Conservation (phyloP, 2,797 vertebrate genomes). For the Triplophysa yarkandensis region DNA sequence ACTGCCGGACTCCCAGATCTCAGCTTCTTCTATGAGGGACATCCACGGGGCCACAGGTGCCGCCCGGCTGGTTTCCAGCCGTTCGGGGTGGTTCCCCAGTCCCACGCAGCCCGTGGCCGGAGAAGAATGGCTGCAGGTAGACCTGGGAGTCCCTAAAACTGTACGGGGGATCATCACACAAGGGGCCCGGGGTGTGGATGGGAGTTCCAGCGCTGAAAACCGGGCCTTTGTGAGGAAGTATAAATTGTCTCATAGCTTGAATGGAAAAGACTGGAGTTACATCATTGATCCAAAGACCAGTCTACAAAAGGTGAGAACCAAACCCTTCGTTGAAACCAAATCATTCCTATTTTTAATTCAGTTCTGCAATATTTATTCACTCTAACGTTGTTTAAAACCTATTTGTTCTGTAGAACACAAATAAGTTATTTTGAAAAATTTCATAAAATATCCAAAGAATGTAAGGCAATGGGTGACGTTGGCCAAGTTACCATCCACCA, state of each 20-base stretch:
- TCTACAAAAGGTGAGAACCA: constrained; percentile 84
- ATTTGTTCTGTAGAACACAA: background rate
- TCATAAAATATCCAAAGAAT: too few relatives aligned
- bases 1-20: constrained; percentile 91
- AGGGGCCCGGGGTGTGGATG: constrained; percentile 91
- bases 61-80: constrained; percentile 91
- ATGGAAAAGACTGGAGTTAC: constrained; percentile 90
- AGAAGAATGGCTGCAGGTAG: constrained; percentile 96
- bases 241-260: constrained; percentile 91
- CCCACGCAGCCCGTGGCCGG: constrained; percentile 86
- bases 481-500: too few relatives aligned
- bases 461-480: too few relatives aligned
- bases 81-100: constrained; percentile 93
- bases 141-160: constrained; percentile 85
- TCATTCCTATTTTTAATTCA: too few relatives aligned
- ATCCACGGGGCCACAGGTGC: constrained; percentile 92
- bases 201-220: constrained; percentile 85
- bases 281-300: constrained; percentile 88
- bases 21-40: constrained; percentile 90
- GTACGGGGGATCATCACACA: constrained; percentile 93
- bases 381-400: too few relatives aligned
- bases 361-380: too few relatives aligned
- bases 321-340: background rate
- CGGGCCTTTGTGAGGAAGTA: constrained; percentile 95
- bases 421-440: too few relatives aligned